Base-by-base conservation (phyloP, 2,888 invertebrate species). In the Crocallis elinguaria region DNA sequence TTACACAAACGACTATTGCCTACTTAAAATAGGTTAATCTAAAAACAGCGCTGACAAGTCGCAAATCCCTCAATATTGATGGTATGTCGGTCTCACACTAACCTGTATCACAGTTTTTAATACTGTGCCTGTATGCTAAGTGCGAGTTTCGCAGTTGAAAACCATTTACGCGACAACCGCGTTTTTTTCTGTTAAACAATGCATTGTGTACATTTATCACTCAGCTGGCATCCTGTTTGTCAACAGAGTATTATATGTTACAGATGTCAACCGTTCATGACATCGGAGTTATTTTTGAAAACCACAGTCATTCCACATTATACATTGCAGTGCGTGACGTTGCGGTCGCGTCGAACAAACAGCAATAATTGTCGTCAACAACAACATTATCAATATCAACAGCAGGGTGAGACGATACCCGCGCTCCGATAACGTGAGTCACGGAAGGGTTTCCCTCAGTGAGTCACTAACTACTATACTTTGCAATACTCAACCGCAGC, bases 361-460 rank as follows among this genome's bases (percentile, higher is more conserved):
- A 50, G 16, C 41, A 60, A n/a, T n/a, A n/a, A 54, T 58, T 58
- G 61, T 57, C 52, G 53, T 35, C 60, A 60, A 71, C 73, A 74
- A 69, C 69, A 67, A 67, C 66, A 75, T 77, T 80, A 81, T 76
- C 75, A 76, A 78, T 77, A 81, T 74, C 71, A 77, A 59, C 66
- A 62, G 74, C 73, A 77, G 76, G 79, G 78, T 75, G 78, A 77
- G 76, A 75, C 75, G 75, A 75, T 77, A 79, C 79, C 66, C 67
- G 67, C 69, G 71, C 73, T 64, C 67, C 80, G 84, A 85, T 88
- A 87, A 79, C 77, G 79, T 84, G 85, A 86, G 84, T 90, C 90
- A 89, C 87, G 88, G 72, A 87, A 88, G 90, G 90, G 89, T 87
- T 89, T 90, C 85, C 90, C 90, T 84, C 67, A 72, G 71, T 87